Percentiles rank a stretch among this genome's conserved stretches.
phyloP scores from a whole-genome alignment of 2,113 vertebrate species.

The Stegostoma tigrinum region DNA sequence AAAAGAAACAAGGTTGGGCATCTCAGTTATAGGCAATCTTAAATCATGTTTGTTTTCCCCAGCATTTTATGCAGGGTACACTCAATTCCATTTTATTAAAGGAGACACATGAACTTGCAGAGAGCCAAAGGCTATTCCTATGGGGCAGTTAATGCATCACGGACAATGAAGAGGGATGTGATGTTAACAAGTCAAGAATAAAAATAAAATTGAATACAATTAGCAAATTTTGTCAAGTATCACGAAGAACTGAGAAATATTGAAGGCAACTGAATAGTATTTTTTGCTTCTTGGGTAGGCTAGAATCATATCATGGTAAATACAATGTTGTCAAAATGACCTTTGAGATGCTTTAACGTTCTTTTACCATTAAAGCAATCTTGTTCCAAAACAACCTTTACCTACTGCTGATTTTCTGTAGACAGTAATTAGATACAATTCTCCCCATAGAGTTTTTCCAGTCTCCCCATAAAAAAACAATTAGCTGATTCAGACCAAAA shows the following conservation, averaged over 20 bases:
- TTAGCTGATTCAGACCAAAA: conserved; percentile 37
- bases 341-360: conserved; percentile 20
- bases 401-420: conserved; percentile 29
- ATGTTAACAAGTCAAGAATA: background rate
- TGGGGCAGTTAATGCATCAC: background rate
- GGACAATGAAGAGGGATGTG: background rate
- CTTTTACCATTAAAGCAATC: conserved; percentile 21
- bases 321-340: conserved; percentile 23
- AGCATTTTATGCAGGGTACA: background rate
- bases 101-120: background rate
- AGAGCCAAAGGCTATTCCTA: background rate
- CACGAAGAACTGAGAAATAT: background rate
- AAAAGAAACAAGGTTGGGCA: background rate
- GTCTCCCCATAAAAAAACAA: conserved; percentile 37
- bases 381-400: conserved; percentile 34
- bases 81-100: background rate
- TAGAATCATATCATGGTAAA: background rate
- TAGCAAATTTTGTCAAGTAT: background rate
- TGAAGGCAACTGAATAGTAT: background rate
- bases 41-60: background rate
- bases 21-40: background rate
- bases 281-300: background rate
- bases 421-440: conserved; percentile 36
- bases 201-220: background rate
- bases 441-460: conserved; percentile 34